Evolutionary conservation across 2,888 invertebrate species (phyloP).

Genomic region (Anticlea derivata): DNA sequence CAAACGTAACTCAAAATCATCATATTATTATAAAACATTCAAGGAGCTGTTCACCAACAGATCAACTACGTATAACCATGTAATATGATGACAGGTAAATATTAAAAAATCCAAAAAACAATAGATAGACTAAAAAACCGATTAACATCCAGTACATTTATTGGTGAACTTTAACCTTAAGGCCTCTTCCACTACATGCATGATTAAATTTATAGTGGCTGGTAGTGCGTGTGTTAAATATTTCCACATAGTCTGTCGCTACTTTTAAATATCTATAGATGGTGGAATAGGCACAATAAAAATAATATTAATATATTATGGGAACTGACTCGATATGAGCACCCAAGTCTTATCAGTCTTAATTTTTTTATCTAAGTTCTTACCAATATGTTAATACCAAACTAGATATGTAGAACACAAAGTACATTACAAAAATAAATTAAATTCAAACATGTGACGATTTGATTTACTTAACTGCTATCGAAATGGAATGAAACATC

Average conservation of each 20-base stretch:
- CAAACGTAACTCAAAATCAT: slow-evolving; percentile 11
- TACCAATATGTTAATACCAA: slow-evolving; percentile 18
- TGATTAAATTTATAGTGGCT: not conserved
- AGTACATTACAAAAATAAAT: slow-evolving; percentile 5
- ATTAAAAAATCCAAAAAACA: no score
- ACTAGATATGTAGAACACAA: slow-evolving; percentile 3
- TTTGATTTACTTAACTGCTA: slow-evolving; percentile 1
- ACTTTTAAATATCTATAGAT: not conserved
- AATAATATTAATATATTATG: slow-evolving; percentile 31
- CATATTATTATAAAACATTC: not conserved
- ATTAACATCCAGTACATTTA: not conserved
- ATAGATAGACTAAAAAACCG: not conserved
- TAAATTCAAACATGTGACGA: not conserved
- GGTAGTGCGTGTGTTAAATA: no score
- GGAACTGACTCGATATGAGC: slow-evolving; percentile 45
- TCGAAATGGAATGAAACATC: slow-evolving; percentile 2
- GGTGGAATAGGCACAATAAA: slow-evolving; percentile 10
- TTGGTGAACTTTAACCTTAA: not conserved
- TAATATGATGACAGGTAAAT: not conserved
- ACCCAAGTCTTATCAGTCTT: slow-evolving; percentile 65
- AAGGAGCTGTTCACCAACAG: not conserved
- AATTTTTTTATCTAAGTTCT: slow-evolving; percentile 44
- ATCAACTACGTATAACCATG: not conserved
- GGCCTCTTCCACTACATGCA: not conserved
- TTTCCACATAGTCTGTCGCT: no score